Evolutionary conservation across 2,113 vertebrate genomes (phyloP).

Genomic region (Lophochroa leadbeateri): DNA sequence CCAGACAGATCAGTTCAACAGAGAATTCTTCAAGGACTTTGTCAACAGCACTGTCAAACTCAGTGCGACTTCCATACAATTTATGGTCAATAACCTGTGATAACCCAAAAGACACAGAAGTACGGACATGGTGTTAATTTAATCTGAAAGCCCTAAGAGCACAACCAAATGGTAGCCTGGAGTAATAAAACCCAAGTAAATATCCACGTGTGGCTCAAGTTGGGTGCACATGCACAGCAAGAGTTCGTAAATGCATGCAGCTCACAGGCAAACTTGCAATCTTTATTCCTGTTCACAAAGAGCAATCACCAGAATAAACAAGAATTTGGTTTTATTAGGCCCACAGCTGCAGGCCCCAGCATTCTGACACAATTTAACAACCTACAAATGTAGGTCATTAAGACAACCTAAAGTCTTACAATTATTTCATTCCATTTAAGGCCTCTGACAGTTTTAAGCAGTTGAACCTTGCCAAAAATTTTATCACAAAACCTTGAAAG

Average conservation of each 20-base stretch:
- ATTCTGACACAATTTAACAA: background rate
- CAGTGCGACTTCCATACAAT: slow-evolving; percentile 82
- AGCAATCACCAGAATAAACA: background rate
- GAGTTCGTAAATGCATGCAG: background rate
- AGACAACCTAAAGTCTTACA: background rate
- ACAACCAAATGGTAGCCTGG: background rate
- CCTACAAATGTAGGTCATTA: background rate
- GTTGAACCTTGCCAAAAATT: background rate
- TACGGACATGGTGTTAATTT: rapidly evolving
- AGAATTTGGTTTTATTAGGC: background rate
- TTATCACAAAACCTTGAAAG: background rate
- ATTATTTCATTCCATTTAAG: background rate
- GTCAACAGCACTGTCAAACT: slow-evolving; percentile 89
- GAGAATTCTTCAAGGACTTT: slow-evolving; percentile 85
- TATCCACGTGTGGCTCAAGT: background rate
- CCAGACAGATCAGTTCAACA: slow-evolving; percentile 90
- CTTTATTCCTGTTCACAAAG: background rate
- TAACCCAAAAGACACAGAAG: background rate
- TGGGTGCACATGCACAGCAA: background rate
- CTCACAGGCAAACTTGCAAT: background rate
- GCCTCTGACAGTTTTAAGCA: background rate
- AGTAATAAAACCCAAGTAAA: background rate
- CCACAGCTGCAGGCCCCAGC: background rate
- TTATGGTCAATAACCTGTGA: slow-evolving; percentile 91
- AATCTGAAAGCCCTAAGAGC: background rate